These are phyloP conservation scores for Hermetia illucens DNA, from an alignment of 1,140 invertebrate species.

Conservation along the genomic window DNA sequence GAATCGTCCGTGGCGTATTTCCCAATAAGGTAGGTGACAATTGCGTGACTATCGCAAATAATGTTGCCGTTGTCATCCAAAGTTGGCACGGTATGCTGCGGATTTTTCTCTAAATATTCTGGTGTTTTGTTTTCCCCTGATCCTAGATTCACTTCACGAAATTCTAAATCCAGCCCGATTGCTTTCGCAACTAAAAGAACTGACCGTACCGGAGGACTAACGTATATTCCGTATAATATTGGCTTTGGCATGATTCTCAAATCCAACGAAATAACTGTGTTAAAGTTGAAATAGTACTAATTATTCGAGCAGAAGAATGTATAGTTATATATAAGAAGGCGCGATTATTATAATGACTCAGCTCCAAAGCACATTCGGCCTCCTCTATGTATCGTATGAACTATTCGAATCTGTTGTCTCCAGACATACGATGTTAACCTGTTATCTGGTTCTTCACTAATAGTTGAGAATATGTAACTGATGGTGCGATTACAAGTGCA, in stretches of 20 bases:
- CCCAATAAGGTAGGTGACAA: slow-evolving; percentile 17
- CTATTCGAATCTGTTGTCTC: too few relatives aligned
- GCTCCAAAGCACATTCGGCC: too few relatives aligned
- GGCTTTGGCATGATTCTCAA: slow-evolving; percentile 25
- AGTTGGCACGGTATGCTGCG: slow-evolving; percentile 26
- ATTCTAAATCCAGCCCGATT: slow-evolving; percentile 31
- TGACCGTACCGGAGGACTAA: slow-evolving; percentile 34
- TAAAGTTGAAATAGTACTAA: too few relatives aligned
- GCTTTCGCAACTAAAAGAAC: slow-evolving; percentile 30
- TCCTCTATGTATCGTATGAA: too few relatives aligned
- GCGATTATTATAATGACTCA: too few relatives aligned
- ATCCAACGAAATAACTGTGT: too few relatives aligned
- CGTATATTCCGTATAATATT: slow-evolving; percentile 30
- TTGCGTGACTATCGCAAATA: slow-evolving; percentile 26
- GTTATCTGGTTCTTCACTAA: too few relatives aligned
- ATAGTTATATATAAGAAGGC: too few relatives aligned
- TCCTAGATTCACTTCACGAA: slow-evolving; percentile 38
- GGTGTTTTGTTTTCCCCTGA: slow-evolving; percentile 45
- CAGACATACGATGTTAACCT: too few relatives aligned
- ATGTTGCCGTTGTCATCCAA: slow-evolving; percentile 17
- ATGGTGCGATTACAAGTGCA: too few relatives aligned
- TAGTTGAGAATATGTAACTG: too few relatives aligned
- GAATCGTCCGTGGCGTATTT: slow-evolving; percentile 26
- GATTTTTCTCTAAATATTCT: slow-evolving; percentile 37
- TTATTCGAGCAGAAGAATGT: too few relatives aligned